These are phyloP conservation scores for Latrodectus geometricus DNA, from an alignment of 1,140 invertebrate species.

Conservation along the genomic window DNA sequence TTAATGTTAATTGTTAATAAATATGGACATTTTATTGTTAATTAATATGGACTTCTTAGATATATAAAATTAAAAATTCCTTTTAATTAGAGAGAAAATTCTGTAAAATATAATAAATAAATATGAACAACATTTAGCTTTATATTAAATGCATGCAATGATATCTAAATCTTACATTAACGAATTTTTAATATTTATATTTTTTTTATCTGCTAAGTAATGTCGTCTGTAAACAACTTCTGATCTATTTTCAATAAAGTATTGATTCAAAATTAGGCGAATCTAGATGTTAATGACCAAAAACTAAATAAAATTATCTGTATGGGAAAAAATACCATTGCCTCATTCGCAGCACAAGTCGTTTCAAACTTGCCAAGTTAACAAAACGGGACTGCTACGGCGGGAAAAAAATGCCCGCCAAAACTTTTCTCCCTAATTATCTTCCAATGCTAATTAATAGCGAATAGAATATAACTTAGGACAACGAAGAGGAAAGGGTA, in stretches of 20 bases:
- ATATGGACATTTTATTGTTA: too few relatives aligned
- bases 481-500: slow-evolving; percentile 2
- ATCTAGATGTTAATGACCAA: slow-evolving; percentile 53
- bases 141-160: too few relatives aligned
- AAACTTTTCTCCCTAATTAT: slow-evolving; percentile 59
- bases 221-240: background rate
- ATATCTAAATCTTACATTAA: too few relatives aligned
- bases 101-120: too few relatives aligned
- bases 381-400: slow-evolving; percentile 34
- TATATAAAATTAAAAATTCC: too few relatives aligned
- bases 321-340: background rate
- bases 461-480: slow-evolving; percentile 41
- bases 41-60: too few relatives aligned
- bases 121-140: too few relatives aligned
- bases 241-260: slow-evolving; percentile 50
- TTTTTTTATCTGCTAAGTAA: background rate
- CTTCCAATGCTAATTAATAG: slow-evolving; percentile 60
- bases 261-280: slow-evolving; percentile 13
- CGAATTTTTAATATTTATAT: background rate
- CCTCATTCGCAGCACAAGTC: slow-evolving; percentile 4
- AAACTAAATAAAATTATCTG: slow-evolving; percentile 14
- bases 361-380: slow-evolving; percentile 49
- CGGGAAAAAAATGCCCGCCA: slow-evolving; percentile 12
- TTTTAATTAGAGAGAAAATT: too few relatives aligned
- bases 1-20: too few relatives aligned